Conservation (phyloP, 2,113 vertebrate species). For the Dipodomys merriami region DNA sequence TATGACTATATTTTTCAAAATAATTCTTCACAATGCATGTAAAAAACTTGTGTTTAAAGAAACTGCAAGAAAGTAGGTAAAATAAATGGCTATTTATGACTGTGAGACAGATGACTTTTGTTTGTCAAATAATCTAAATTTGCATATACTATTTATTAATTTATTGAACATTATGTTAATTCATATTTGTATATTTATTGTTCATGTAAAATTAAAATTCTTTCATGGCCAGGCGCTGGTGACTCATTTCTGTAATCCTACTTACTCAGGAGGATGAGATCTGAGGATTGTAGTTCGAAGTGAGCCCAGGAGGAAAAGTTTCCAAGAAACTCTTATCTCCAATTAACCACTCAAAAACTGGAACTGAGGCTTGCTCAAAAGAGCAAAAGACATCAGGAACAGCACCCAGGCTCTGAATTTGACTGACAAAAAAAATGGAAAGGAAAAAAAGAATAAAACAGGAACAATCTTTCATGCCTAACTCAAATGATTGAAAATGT, state of each 20-base stretch:
- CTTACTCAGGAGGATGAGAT: no score
- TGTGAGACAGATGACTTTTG: neutral
- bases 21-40: neutral
- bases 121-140: neutral
- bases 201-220: slow-evolving; percentile 6
- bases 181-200: slow-evolving; percentile 16
- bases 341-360: no score
- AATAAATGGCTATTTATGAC: neutral
- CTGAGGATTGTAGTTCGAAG: no score
- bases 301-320: no score
- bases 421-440: no score
- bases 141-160: neutral
- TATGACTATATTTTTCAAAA: neutral
- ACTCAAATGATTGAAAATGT: neutral
- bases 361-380: no score
- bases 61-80: neutral
- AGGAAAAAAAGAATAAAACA: no score
- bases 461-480: no score
- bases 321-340: no score
- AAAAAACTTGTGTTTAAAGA: neutral
- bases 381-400: no score
- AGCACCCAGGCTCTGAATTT: no score
- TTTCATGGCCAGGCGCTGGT: neutral
- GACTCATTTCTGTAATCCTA: no score
- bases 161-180: neutral